phyloP scores from a whole-genome alignment of 2,888 invertebrate species.

The Hoplodrina ambigua region DNA sequence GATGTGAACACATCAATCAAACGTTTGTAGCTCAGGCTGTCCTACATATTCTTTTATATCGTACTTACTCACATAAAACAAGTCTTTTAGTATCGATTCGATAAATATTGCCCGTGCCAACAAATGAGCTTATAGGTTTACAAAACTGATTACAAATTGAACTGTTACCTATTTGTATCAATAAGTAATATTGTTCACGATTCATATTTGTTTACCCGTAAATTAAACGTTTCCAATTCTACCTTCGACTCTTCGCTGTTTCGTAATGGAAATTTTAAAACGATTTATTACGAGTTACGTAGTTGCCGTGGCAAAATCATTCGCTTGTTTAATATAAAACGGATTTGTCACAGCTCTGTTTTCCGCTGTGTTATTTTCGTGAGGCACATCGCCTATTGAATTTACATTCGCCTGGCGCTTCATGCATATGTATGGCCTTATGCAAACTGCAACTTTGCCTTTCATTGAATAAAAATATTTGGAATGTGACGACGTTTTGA shows the following conservation, averaged over 20 bases:
- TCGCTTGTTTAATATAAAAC: slow-evolving; percentile 75
- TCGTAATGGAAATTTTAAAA: slow-evolving; percentile 46
- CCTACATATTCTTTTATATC: slow-evolving; percentile 3
- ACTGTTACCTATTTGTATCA: slow-evolving; percentile 4
- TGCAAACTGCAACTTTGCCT: slow-evolving; percentile 83
- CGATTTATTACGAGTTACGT: slow-evolving; percentile 39
- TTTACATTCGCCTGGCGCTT: slow-evolving; percentile 81
- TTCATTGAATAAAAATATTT: slow-evolving; percentile 83
- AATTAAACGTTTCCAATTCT: slow-evolving; percentile 44
- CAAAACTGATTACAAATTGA: slow-evolving; percentile 11
- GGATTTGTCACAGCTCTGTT: slow-evolving; percentile 79
- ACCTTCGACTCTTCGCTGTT: slow-evolving; percentile 24
- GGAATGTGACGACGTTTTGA: slow-evolving; percentile 64
- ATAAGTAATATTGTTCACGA: slow-evolving; percentile 25
- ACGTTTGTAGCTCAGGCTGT: slow-evolving; percentile 3
- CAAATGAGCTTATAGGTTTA: not conserved
- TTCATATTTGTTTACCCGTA: slow-evolving; percentile 36
- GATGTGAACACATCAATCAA: slow-evolving; percentile 36
- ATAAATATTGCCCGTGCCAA: not conserved
- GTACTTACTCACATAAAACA: slow-evolving; percentile 5
- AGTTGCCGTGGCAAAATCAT: slow-evolving; percentile 59
- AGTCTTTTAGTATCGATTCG: no score
- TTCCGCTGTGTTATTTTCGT: slow-evolving; percentile 80
- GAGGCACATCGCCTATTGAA: slow-evolving; percentile 80
- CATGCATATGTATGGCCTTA: slow-evolving; percentile 87